Evolutionary conservation across 2,113 vertebrate species (phyloP), one percentile per base, ranked within the genome.

Genomic region (Balaenoptera acutorostrata): DNA sequence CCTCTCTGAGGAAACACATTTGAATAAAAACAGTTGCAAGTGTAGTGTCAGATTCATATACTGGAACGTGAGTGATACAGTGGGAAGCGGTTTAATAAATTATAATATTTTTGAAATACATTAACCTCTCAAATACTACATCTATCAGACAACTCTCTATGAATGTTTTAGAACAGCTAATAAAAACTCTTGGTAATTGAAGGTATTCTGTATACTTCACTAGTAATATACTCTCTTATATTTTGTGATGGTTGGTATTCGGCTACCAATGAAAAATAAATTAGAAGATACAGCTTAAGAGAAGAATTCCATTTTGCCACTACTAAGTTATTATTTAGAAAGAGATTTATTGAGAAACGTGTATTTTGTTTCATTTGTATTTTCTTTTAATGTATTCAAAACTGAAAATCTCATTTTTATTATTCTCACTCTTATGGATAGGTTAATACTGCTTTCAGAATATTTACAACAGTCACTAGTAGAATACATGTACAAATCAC

Each of bases 391-490:
- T 87, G n/a, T 75, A 88, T 94, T 77, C 25, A 88, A 97, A 98
- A 97, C 78, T 91, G 72, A 93, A 90, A 88, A 90, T 98, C 74
- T 97, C 93, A 94, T 97, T 97, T 97, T 97, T 97, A 88, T 98
- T 86, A 78, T 97, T 69, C 66, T 96, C 17, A 52, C 27, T 77
- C 36, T 86, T 97, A 52, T 92, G 72, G 95, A 95, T 97, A 95
- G 94, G 84, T 64, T 92, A 93, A 21, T 93, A 44, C 52, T 89
- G 39, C 6, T 64, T 97, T 78, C 78, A 93, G 96, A 95, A 95
- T 96, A 96, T 71, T 97, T 96, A 91, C 21, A 97, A 75, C 29
- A 96, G 61, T 97, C 94, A 80, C 52, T 95, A 96, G 75, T 83
- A 96, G 95, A 98, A 96, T 95, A 64, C 94, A 87, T 91, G 83